phyloP scores from a whole-genome alignment of 1,140 invertebrate genomes.

The Aleiodes sp. region DNA sequence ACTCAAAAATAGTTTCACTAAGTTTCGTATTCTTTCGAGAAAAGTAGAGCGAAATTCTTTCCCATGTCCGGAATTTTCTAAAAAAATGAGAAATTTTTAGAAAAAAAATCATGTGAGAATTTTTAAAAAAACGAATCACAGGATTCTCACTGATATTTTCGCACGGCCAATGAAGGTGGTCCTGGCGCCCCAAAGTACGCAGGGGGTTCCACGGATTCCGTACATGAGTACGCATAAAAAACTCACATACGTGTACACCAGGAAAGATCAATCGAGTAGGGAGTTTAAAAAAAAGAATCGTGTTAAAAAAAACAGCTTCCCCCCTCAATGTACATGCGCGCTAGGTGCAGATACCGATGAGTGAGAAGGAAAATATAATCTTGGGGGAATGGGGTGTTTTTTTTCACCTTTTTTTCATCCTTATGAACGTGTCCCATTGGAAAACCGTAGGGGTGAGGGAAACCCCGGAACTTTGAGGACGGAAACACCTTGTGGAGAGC shows the following conservation, averaged over 20 bases:
- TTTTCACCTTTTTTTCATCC: background rate
- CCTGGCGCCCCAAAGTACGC: slow-evolving; percentile 14
- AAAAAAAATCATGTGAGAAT: slow-evolving; percentile 15
- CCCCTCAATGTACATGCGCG: slow-evolving; percentile 43
- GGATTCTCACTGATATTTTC: slow-evolving; percentile 60
- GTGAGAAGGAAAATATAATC: slow-evolving; percentile 33
- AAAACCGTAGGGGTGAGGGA: slow-evolving; percentile 31
- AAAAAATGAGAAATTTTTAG: slow-evolving; percentile 49
- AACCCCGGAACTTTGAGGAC: slow-evolving; percentile 43
- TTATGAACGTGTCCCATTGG: background rate
- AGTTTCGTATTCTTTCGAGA: background rate
- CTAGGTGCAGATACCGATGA: slow-evolving; percentile 46
- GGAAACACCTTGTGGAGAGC: slow-evolving; percentile 50
- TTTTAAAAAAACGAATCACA: background rate
- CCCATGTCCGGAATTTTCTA: slow-evolving; percentile 65
- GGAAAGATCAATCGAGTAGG: slow-evolving; percentile 35
- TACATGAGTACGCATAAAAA: slow-evolving; percentile 15
- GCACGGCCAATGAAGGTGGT: slow-evolving; percentile 49
- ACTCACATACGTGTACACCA: slow-evolving; percentile 8
- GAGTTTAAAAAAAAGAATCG: slow-evolving; percentile 26
- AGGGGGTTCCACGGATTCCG: slow-evolving; percentile 20
- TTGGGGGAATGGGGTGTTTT: background rate
- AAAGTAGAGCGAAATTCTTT: slow-evolving; percentile 57
- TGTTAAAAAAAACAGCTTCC: slow-evolving; percentile 16
- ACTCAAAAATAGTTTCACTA: background rate